Conservation (phyloP, 2,888 invertebrate genomes). For the Perizoma flavofasciatum region DNA sequence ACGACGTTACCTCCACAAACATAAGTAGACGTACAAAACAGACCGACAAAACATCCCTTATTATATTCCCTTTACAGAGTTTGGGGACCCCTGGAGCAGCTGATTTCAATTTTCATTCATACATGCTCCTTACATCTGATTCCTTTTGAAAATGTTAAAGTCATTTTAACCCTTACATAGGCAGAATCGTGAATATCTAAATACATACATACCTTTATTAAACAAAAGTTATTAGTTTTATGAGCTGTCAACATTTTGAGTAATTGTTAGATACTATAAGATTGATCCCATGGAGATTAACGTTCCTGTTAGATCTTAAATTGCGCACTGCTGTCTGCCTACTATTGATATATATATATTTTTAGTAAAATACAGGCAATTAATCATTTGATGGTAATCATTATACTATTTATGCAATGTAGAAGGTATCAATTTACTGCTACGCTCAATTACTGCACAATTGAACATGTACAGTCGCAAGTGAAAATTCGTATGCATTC, state of each 20-base stretch:
- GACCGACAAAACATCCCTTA: constrained; percentile 54
- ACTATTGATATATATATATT: too few species aligned
- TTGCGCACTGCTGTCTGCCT: too few species aligned
- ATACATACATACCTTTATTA: too few species aligned
- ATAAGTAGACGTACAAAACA: constrained; percentile 21
- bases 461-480: constrained; percentile 1
- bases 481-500: too few species aligned
- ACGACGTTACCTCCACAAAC: constrained; percentile 43
- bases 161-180: too few species aligned
- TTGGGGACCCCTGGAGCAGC: constrained; percentile 61
- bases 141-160: constrained; percentile 3
- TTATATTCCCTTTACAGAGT: constrained; percentile 42
- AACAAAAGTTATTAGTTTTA: too few species aligned
- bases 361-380: neutral
- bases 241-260: too few species aligned
- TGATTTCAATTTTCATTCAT: constrained; percentile 63
- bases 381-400: constrained; percentile 6
- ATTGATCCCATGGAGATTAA: too few species aligned
- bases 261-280: too few species aligned
- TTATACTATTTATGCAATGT: constrained; percentile 16
- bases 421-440: constrained; percentile 20
- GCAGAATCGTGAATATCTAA: too few species aligned
- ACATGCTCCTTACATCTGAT: constrained; percentile 25
- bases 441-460: constrained; percentile 12
- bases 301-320: too few species aligned